Percentiles rank a stretch among this genome's conserved stretches.
These are phyloP conservation scores for Myotis davidii DNA, from an alignment of 2,113 vertebrate species.

Conservation along the genomic window DNA sequence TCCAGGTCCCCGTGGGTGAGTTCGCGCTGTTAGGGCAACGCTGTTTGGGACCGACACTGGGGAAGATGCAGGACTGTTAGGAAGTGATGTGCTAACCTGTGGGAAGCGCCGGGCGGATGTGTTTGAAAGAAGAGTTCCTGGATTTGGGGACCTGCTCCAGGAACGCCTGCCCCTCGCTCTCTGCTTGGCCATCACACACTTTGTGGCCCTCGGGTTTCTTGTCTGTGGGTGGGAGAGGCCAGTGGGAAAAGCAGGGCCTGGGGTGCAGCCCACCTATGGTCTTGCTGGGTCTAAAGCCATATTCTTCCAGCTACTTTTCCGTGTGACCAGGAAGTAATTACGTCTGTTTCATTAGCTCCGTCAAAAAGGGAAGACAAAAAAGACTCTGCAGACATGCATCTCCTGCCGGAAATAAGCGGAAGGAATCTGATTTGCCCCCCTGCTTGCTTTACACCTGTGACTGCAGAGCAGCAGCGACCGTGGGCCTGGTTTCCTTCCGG, in stretches of 20 bases:
- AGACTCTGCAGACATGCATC: not conserved
- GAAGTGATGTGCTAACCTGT: not conserved
- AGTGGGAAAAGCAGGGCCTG: not conserved
- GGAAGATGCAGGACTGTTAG: not conserved
- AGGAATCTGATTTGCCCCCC: not conserved
- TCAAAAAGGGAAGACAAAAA: not conserved
- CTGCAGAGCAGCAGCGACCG: not conserved
- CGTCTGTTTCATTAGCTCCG: not conserved
- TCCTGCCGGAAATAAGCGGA: not conserved
- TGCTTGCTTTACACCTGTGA: not conserved
- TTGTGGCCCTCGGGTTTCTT: not conserved
- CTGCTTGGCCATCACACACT: not conserved
- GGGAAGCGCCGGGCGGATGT: not conserved
- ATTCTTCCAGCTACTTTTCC: not conserved
- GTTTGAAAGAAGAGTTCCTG: not conserved
- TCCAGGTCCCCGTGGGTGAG: not conserved
- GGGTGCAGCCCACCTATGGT: accelerated
- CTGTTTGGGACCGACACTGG: accelerated
- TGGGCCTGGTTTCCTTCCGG: not conserved
- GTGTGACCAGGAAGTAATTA: not conserved
- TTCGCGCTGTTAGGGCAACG: too few relatives aligned
- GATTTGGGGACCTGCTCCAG: not conserved
- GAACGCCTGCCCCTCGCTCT: not conserved
- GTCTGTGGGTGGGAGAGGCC: not conserved
- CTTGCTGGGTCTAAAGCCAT: not conserved